A percentile compares a stretch with the other conserved stretches of the same genome.
phyloP scores from a whole-genome alignment of 2,113 vertebrate genomes.

The Fregata magnificens region DNA sequence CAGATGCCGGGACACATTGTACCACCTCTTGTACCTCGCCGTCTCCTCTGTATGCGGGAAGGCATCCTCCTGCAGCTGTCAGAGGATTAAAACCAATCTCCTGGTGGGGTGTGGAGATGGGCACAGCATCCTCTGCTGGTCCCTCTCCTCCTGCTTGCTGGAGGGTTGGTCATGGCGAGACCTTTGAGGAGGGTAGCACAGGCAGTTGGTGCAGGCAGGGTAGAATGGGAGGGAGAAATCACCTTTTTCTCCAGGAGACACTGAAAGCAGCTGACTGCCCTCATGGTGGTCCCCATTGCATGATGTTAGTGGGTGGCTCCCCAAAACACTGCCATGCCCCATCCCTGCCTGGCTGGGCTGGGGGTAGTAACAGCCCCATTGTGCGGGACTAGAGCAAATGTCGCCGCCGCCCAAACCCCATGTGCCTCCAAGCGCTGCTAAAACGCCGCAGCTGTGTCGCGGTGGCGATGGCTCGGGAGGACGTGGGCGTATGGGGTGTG shows the following conservation, averaged over 20 bases:
- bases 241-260: neutral
- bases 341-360: neutral
- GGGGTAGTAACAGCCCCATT: neutral
- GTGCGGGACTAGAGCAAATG: neutral
- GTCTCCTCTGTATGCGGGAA: neutral
- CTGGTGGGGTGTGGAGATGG: neutral
- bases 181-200: neutral
- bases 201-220: neutral
- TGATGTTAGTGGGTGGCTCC: neutral
- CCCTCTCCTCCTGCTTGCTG: neutral
- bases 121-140: neutral
- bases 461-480: neutral
- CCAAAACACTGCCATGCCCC: rapidly evolving
- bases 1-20: neutral
- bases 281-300: rapidly evolving
- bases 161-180: neutral
- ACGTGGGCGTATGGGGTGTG: neutral
- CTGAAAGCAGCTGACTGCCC: neutral
- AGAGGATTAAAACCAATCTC: neutral
- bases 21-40: neutral
- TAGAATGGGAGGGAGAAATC: neutral
- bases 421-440: neutral
- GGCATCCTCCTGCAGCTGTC: neutral
- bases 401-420: rapidly evolving
- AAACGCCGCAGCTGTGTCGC: rapidly evolving